Evolutionary conservation across 2,797 vertebrate species (phyloP), one percentile per base, ranked within the genome.

Genomic region (Synaphobranchus kaupii): DNA sequence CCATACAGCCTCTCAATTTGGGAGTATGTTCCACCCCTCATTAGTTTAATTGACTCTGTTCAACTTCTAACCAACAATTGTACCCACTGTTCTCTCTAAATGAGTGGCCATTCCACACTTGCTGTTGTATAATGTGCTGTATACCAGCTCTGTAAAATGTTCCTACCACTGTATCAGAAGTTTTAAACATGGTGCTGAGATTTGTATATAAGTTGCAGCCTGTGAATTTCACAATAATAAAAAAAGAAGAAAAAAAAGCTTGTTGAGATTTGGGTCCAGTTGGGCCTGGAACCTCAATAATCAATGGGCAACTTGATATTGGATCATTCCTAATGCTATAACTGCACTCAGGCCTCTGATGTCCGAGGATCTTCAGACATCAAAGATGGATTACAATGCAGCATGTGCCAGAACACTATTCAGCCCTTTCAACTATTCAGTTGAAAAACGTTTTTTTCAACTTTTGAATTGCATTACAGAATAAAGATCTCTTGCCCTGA

Each of bases 401-500:
- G n/a, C 20, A 4, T 56, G 39, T 34, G 47, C 66, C 60, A 71
- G 66, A 73, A 71, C 66, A 85, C 48, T 85, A 58, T 34, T 12
- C 56, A 56, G 3, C 39, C 80, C 39, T 39, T 39, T 39, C 39
- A 39, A 39, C 39, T 39, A 39, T 39, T 39, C 28, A 60, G n/a
- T 48, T 48, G 47, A 31, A 60, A 28, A 20, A 60, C 81, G 56
- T 17, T 76, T 3, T 63, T 50, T 5, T 85, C 83, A 28, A 15
- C n/a, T n/a, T 87, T 54, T 71, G 50, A 78, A 34, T 76, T 76
- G 63, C 50, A 87, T 84, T 87, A 84, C 56, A 84, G 54, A 88
- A 82, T 66, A 54, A 85, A 84, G 76, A 73, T 82, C 83, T 15
- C 56, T 71, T 47, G n/a, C 25, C 83, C 84, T 85, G 44, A 85